A percentile compares a stretch with the other conserved stretches of the same genome.
Conservation (phyloP, 2,113 vertebrate species). For the Hemiscyllium ocellatum region DNA sequence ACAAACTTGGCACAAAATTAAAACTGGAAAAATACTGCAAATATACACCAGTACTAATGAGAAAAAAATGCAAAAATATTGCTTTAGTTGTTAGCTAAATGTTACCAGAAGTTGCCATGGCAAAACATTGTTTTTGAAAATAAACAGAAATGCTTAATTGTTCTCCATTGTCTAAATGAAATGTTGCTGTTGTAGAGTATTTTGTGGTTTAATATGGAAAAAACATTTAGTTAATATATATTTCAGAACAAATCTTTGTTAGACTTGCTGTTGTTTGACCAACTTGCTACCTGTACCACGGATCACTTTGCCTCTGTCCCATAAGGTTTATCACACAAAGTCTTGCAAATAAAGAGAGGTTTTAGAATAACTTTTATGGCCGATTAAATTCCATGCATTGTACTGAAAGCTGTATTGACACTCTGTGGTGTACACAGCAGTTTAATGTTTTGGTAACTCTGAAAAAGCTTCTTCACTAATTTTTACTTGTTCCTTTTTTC, state of each 20-base stretch:
- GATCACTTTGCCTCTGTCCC: not conserved
- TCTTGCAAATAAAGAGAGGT: not conserved
- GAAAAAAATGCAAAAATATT: not conserved
- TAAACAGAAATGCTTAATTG: not conserved
- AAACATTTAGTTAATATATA: constrained; percentile 12
- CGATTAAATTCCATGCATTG: not conserved
- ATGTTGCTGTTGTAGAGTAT: not conserved
- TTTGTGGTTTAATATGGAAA: constrained; percentile 5
- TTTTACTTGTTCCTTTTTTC: not conserved
- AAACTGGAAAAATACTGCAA: not conserved
- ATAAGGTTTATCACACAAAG: not conserved
- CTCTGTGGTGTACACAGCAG: not conserved
- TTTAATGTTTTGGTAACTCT: not conserved
- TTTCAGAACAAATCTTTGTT: not conserved
- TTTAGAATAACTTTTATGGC: not conserved
- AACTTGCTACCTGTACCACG: not conserved
- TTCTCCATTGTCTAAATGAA: not conserved
- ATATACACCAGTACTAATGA: not conserved
- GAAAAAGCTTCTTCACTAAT: not conserved
- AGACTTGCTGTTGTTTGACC: not conserved
- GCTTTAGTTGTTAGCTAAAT: not conserved
- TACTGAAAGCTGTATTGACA: not conserved
- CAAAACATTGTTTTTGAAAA: not conserved
- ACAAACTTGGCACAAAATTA: not conserved
- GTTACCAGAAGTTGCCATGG: not conserved